Conservation (phyloP, 2,888 invertebrate species). For the Auanema sp. region DNA sequence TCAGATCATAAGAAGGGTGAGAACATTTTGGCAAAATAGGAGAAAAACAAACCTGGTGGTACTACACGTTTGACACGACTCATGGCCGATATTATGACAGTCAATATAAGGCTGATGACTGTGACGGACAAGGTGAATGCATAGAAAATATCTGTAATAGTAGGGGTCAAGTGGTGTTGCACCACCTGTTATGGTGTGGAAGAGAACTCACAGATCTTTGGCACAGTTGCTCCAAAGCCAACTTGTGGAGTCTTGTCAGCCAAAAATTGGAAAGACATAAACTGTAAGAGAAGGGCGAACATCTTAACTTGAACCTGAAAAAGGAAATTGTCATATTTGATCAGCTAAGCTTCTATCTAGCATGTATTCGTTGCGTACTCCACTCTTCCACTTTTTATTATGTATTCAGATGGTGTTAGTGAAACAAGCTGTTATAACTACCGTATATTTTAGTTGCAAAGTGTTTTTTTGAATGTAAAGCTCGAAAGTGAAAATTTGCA, state of each 20-base stretch:
- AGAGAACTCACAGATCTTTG: constrained; percentile 52
- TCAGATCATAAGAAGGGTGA: not conserved
- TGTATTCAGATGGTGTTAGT: not conserved
- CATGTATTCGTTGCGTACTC: too few relatives aligned
- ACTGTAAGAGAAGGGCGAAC: constrained; percentile 59
- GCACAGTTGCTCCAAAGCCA: constrained; percentile 51
- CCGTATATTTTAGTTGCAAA: too few relatives aligned
- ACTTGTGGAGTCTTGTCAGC: constrained; percentile 55
- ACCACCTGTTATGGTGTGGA: not conserved
- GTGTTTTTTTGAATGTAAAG: too few relatives aligned
- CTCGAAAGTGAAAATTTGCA: too few relatives aligned
- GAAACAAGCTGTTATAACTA: not conserved
- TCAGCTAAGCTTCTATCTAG: not conserved
- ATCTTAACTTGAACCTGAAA: constrained; percentile 54
- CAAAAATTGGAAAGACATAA: constrained; percentile 58
- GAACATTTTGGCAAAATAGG: not conserved
- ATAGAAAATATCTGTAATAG: constrained; percentile 54
- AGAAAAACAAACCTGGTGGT: constrained; percentile 42
- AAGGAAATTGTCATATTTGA: not conserved
- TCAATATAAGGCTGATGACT: constrained; percentile 51
- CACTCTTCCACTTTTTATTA: too few relatives aligned
- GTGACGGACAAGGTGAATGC: constrained; percentile 56
- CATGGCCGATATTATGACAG: constrained; percentile 53
- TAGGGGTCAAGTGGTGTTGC: not conserved
- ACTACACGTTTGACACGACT: constrained; percentile 46